Evolutionary conservation across 2,113 vertebrate species (phyloP), one percentile per base, ranked within the genome.

Genomic region (Sphaerodactylus townsendi): DNA sequence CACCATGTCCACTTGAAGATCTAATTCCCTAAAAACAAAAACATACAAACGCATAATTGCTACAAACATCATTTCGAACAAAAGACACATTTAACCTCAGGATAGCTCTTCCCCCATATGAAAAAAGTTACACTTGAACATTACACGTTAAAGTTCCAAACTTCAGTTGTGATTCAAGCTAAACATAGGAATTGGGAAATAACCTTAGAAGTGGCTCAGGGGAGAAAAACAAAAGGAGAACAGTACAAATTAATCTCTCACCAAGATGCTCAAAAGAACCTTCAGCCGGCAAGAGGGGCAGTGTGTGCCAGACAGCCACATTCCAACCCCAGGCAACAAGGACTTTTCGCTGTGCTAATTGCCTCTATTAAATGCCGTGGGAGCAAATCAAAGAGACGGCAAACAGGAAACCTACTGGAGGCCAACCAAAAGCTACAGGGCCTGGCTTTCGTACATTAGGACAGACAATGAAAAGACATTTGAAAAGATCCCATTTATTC

Each of bases 171-270:
- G 6, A 86, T 21, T 87, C 88, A 44, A 77, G 75, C 33, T 89
- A 86, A 87, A 91, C 83, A 86, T 71, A 92, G 65, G 91, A 87
- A 59, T 87, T 1, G 46, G 72, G 91, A 90, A 90, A 90, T 66
- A 90, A 84, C 0, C 0, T 33, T 77, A 81, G 59, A 62, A 62
- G 39, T 69, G 71, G 5, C 81, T 85, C 65, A 71, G 21, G 75
- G 91, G 19, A 35, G 15, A 50, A 39, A 48, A 79, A 68, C 66
- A 46, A 77, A 77, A 69, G 44, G 41, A 72, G 56, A 88, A 78
- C 15, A 44, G 64, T 65, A 86, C 33, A 87, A 93, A 53, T 3
- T 15, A 84, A 86, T 77, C 17, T 46, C 68, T 1, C 83, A 78
- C 77, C 86, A 88, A 85, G 44, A 90, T 59, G 90, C 79, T 33